Percentiles rank a stretch among this genome's conserved stretches.
These are phyloP conservation scores for Drosophila truncata DNA, from an alignment of 1,140 invertebrate genomes.

Conservation along the genomic window DNA sequence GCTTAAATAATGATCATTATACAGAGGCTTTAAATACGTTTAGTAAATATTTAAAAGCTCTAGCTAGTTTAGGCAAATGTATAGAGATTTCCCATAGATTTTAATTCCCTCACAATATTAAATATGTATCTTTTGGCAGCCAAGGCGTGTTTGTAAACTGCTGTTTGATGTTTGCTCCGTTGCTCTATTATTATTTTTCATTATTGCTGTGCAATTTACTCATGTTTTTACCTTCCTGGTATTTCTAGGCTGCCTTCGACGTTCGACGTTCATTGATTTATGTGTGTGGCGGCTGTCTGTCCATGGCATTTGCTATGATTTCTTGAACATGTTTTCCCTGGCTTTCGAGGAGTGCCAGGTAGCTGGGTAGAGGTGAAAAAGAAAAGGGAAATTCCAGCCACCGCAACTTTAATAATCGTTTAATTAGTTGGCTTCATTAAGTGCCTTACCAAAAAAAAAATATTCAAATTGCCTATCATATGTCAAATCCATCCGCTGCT, in stretches of 20 bases:
- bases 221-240: slow-evolving; percentile 35
- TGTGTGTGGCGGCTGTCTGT: slow-evolving; percentile 30
- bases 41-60: background rate
- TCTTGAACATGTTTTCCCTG: slow-evolving; percentile 40
- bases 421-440: slow-evolving; percentile 28
- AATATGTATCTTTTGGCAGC: slow-evolving; percentile 10
- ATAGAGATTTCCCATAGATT: background rate
- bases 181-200: slow-evolving; percentile 41
- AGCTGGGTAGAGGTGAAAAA: background rate
- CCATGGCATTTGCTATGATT: slow-evolving; percentile 45
- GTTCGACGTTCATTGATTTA: slow-evolving; percentile 44
- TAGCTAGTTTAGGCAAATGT: background rate
- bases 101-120: slow-evolving; percentile 19
- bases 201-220: slow-evolving; percentile 51
- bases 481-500: slow-evolving; percentile 33
- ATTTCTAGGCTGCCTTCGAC: slow-evolving; percentile 41
- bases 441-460: slow-evolving; percentile 24
- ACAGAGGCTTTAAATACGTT: background rate
- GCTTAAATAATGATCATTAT: background rate
- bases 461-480: slow-evolving; percentile 46
- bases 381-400: slow-evolving; percentile 25
- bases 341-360: slow-evolving; percentile 18
- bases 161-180: slow-evolving; percentile 10
- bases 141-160: slow-evolving; percentile 28
- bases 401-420: slow-evolving; percentile 1